These are phyloP conservation scores for Poeciliopsis retropinna DNA, from an alignment of 2,113 vertebrate species.

Conservation along the genomic window DNA sequence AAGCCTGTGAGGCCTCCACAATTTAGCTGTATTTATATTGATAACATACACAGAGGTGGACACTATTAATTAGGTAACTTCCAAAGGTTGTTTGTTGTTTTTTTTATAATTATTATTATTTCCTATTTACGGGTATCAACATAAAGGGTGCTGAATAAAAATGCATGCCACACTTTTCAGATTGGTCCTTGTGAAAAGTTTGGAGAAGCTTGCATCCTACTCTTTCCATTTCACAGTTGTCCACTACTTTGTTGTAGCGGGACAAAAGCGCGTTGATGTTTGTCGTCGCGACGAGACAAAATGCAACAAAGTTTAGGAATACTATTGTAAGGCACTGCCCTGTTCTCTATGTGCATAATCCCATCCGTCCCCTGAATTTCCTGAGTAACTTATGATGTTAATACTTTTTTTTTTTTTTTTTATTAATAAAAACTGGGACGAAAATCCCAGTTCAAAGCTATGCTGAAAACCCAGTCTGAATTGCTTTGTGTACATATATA, in stretches of 20 bases:
- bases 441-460: slow-evolving; percentile 65
- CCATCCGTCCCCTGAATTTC: slow-evolving; percentile 50
- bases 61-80: background rate
- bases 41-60: background rate
- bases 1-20: background rate
- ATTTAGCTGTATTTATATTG: background rate
- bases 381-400: slow-evolving; percentile 75
- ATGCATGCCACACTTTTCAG: background rate
- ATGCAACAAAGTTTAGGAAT: background rate
- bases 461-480: slow-evolving; percentile 65
- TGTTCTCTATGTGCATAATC: slow-evolving; percentile 53
- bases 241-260: background rate
- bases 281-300: background rate
- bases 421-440: slow-evolving; percentile 54
- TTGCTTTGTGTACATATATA: slow-evolving; percentile 75
- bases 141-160: background rate
- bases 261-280: background rate
- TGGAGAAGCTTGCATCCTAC: background rate
- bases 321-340: background rate
- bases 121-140: background rate
- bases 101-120: background rate
- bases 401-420: slow-evolving; percentile 44
- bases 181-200: background rate
- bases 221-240: background rate
- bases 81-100: background rate